phyloP scores from a whole-genome alignment of 2,797 vertebrate genomes.

The Picus viridis region DNA sequence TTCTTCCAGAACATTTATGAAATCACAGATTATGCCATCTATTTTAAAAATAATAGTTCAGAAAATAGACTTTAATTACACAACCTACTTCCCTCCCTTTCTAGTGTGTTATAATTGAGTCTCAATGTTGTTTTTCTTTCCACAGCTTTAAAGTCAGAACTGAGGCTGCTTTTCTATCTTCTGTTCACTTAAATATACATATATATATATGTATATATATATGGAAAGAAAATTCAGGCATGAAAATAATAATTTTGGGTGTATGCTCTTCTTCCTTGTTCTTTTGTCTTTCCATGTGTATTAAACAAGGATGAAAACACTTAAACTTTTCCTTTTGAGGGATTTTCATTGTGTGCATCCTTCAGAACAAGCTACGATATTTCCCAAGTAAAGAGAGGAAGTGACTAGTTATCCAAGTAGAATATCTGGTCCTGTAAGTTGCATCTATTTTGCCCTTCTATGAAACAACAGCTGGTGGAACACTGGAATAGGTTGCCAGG shows the following conservation, averaged over 20 bases:
- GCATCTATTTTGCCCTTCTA: no score
- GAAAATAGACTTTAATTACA: slow-evolving; percentile 55
- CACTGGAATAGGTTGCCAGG: no score
- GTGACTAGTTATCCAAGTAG: background rate
- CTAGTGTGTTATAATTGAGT: slow-evolving; percentile 14
- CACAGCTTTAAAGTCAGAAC: slow-evolving; percentile 15
- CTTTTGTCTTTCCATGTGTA: background rate
- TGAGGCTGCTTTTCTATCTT: background rate
- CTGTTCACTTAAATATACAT: background rate
- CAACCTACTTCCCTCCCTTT: background rate
- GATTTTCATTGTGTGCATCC: background rate
- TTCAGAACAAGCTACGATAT: background rate
- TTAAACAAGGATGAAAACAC: background rate
- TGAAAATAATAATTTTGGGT: background rate
- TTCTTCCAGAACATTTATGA: slow-evolving; percentile 74
- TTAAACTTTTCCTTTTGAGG: background rate
- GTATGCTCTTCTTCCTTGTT: background rate
- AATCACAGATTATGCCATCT: slow-evolving; percentile 59
- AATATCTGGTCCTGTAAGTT: background rate
- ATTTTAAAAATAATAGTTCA: slow-evolving; percentile 63
- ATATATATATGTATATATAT: background rate
- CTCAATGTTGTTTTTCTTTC: background rate
- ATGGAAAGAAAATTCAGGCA: background rate
- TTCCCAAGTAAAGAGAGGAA: background rate
- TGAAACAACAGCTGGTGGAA: no score